Evolutionary conservation across 92 coral and sea anemone genomes (phyloP), one percentile per base, ranked within the genome.

Genomic region (Blastomussa wellsi): DNA sequence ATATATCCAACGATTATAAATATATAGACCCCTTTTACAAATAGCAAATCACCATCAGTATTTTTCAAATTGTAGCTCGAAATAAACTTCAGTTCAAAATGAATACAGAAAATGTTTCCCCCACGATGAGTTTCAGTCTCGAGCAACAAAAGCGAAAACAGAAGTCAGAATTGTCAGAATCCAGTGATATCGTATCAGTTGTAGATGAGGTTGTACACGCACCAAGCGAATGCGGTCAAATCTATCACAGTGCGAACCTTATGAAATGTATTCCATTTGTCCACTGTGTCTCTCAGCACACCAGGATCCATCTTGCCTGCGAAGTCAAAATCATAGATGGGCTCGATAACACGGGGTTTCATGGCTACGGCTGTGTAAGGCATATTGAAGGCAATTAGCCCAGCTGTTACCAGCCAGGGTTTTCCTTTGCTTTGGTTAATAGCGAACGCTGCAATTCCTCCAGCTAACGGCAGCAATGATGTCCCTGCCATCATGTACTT

Each of bases 401-500:
- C 92, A 17, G 94, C 86, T 19, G 90, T 85, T 0, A 91, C 76
- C 36, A 89, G 48, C 75, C 84, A 88, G n/a, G 94, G 94, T 16
- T 85, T 65, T 7, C 94, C 91, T 85, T 91, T 89, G 24, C 64
- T 85, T 17, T 81, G 92, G 41, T 88, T 65, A 52, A 91, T 74
- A 22, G 80, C 77, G 48, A 84, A 91, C 14, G 88, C 87, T 17
- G 91, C 88, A 38, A 86, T 73, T 49, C 92, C 92, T 3, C 90
- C 80, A 12, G 42, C 90, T 55, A 92, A 73, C 29, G 95, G 92
- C 41, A 92, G 74, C 19, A 92, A 29, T 28, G 95, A 92, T 52
- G 90, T 88, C 9, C 82, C 81, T 16, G 92, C 95, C 95, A 92
- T 92, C 57, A 82, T 9, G 28, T 75, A 77, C 31, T 87, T 88